A percentile compares a stretch with the other conserved stretches of the same genome.
Conservation (phyloP, 2,888 invertebrate genomes). For the Acronicta aceris region DNA sequence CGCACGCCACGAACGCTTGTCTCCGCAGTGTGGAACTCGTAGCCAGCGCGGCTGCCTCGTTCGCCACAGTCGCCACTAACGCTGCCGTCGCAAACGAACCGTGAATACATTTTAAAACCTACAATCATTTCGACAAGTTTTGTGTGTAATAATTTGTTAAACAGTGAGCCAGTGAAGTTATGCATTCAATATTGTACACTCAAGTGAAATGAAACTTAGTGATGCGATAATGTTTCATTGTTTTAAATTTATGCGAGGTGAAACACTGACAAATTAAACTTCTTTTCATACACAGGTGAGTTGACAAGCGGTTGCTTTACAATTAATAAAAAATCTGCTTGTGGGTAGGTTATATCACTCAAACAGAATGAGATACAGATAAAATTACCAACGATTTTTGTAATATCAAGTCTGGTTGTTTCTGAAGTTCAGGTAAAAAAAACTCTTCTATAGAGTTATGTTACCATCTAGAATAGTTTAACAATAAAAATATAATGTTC, state of each 20-base stretch:
- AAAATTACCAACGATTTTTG: too few species aligned
- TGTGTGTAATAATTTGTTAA: constrained; percentile 62
- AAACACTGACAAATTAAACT: constrained; percentile 60
- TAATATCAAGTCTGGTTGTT: too few species aligned
- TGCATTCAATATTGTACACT: constrained; percentile 58
- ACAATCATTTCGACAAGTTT: constrained; percentile 64
- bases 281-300: constrained; percentile 58
- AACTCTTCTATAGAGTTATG: too few species aligned
- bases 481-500: too few species aligned
- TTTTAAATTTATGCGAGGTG: constrained; percentile 69
- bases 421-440: too few species aligned
- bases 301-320: constrained; percentile 12
- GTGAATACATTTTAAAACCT: constrained; percentile 73
- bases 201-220: constrained; percentile 77
- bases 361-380: constrained; percentile 36
- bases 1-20: constrained; percentile 71
- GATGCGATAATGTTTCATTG: constrained; percentile 76
- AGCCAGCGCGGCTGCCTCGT: constrained; percentile 60
- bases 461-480: too few species aligned
- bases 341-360: constrained; percentile 3
- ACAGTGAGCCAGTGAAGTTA: constrained; percentile 68
- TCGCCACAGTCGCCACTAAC: constrained; percentile 47
- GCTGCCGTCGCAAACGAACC: constrained; percentile 71
- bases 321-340: background rate
- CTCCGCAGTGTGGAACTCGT: constrained; percentile 39